Conservation (phyloP, 2,888 invertebrate genomes). For the Parelbella ahira region DNA sequence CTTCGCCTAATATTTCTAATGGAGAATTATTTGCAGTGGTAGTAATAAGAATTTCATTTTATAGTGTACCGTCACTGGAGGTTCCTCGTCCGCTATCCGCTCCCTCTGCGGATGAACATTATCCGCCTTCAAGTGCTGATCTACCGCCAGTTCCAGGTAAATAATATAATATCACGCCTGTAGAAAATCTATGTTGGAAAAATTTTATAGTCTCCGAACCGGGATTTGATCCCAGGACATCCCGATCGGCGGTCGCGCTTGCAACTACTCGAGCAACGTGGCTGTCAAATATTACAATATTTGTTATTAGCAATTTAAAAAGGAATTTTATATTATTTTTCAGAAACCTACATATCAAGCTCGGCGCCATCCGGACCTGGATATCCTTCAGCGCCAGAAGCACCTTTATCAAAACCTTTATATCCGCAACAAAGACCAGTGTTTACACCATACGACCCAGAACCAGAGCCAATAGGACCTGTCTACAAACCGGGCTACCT, state of each 20-base stretch:
- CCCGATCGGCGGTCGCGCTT: too few species aligned
- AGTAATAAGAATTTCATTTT: constrained; percentile 29
- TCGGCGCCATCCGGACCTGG: constrained; percentile 44
- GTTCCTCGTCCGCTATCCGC: constrained; percentile 49
- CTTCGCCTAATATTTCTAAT: too few species aligned
- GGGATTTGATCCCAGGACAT: too few species aligned
- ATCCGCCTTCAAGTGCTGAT: constrained; percentile 36
- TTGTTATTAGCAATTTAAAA: too few species aligned
- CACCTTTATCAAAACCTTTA: constrained; percentile 27
- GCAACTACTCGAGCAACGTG: too few species aligned
- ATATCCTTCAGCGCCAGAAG: constrained; percentile 32
- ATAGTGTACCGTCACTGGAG: constrained; percentile 51
- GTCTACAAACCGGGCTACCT: constrained; percentile 40
- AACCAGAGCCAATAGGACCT: constrained; percentile 32
- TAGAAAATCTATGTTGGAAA: too few species aligned
- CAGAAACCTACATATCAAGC: constrained; percentile 48
- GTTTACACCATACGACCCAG: constrained; percentile 6
- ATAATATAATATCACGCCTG: too few species aligned
- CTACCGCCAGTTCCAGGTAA: constrained; percentile 43
- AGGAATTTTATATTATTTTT: too few species aligned
- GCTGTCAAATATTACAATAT: too few species aligned
- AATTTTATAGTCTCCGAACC: too few species aligned
- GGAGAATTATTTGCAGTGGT: too few species aligned
- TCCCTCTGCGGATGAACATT: constrained; percentile 36
- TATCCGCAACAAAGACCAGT: constrained; percentile 23